Evolutionary conservation across 1,140 invertebrate species (phyloP), one percentile per base, ranked within the genome.

Genomic region (Pseudomyrmex gracilis): DNA sequence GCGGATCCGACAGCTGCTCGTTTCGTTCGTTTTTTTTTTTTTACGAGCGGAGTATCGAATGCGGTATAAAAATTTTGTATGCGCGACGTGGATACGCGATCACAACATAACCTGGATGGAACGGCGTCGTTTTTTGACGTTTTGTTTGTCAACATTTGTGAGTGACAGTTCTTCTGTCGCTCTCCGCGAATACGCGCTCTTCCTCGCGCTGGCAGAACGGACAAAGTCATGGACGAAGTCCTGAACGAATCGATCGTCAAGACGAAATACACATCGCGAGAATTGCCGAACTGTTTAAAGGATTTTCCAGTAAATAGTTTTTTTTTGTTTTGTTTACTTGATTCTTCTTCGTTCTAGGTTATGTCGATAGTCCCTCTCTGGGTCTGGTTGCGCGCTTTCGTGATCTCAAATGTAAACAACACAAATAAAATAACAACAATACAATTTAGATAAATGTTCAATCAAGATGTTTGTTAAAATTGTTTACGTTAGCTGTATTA

Each of bases 271-370:
- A 24, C 76, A 17, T 84, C 87, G 2, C 70, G 73, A 15, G 85
- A 92, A 49, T 60, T 89, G 61, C 88, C 90, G 0, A 82, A 74
- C 43, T 92, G 87, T 67, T 70, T 91, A 7, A 83, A 91, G 64
- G 92, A 92, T 84, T 90, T 91, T 47, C 89, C 91, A 74, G 92
- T 92, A 92, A 92, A 89, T 88, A 88, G 0, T 34, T 34, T 7
- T 34, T 58, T 51, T 53, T 84, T n/a, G n/a, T n/a, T n/a, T 61
- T 13, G 60, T 43, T 84, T 13, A 61, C 22, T 84, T 24, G 34
- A 87, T n/a, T n/a, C 55, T 76, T 76, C 51, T 20, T 1, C 15
- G 15, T n/a, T 43, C 15, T 3, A 49, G 22, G 51, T 53, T 71
- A 49, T 22, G 2, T 66, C 15, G n/a, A 22, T 53, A 47, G 43